Evolutionary conservation across 2,797 vertebrate genomes (phyloP), one percentile per base, ranked within the genome.

Genomic region (Anguilla megastoma): DNA sequence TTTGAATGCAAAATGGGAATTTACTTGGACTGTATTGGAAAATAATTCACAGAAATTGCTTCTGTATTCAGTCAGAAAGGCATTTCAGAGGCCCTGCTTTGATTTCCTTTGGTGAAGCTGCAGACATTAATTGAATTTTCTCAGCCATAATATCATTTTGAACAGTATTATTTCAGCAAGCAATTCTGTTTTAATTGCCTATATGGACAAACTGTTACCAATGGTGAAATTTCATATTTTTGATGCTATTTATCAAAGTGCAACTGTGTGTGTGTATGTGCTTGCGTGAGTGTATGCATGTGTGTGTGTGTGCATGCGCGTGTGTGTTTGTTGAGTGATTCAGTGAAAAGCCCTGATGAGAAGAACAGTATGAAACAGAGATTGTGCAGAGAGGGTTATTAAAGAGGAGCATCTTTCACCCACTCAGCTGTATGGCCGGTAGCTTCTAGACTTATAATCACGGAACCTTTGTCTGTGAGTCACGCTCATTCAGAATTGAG

Each of bases 401-500:
- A 14, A 54, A 54, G 24, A 56, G 6, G n/a, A 8, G 27, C 45
- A n/a, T 84, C 52, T 56, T 56, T 52, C 82, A 56, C 82, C n/a
- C 56, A 18, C 84, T 58, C n/a, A 18, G 50, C 84, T 58, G 12
- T 36, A 24, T 21, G 12, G 60, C n/a, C 83, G 18, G 63, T n/a
- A 71, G 87, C 63, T 60, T 54, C 60, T 56, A 36, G 82, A 56
- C 60, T 41, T n/a, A n/a, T 45, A n/a, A 74, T 33, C 30, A n/a
- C 4, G 1, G 24, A 33, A 41, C 50, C 30, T 60, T 56, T 76
- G 30, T 7, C 83, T 58, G 50, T 76, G 87, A 85, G 66, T 76
- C 83, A 85, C 33, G 45, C 87, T 79, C 60, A 69, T 60, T 88
- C 74, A 85, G 66, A 36, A 30, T 48, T 52, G 63, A 88, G 33